Evolutionary conservation across 2,113 vertebrate genomes (phyloP).

Genomic region (Pagrus major): DNA sequence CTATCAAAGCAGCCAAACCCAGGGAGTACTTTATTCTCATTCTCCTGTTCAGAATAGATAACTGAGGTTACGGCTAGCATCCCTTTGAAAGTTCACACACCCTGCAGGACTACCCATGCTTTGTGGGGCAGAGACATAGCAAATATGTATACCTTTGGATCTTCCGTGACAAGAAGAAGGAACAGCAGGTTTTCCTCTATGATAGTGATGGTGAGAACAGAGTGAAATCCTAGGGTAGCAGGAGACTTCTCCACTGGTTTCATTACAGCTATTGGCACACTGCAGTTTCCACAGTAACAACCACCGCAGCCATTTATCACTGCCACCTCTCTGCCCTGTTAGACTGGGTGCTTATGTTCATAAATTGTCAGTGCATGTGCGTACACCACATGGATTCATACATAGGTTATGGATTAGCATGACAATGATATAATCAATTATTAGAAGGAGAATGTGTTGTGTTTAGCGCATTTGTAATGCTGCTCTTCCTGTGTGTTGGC

Average conservation of each 20-base stretch:
- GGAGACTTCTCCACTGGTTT: conserved; percentile 54
- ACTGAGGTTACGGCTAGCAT: conserved; percentile 19
- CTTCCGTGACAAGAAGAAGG: conserved; percentile 24
- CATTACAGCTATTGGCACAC: conserved; percentile 66
- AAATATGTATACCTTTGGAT: conserved; percentile 18
- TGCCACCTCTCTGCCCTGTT: conserved; percentile 67
- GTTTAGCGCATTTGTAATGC: not conserved
- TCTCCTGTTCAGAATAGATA: conserved; percentile 58
- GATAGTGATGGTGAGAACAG: conserved; percentile 37
- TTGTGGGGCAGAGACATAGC: not conserved
- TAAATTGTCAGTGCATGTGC: conserved; percentile 39
- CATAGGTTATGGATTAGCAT: conserved; percentile 45
- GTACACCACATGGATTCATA: conserved; percentile 21
- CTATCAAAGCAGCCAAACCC: conserved; percentile 57
- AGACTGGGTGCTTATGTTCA: conserved; percentile 59
- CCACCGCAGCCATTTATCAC: conserved; percentile 70
- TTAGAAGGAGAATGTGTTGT: conserved; percentile 12
- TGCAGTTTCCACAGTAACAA: conserved; percentile 78
- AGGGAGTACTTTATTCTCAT: conserved; percentile 48
- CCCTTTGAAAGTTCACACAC: conserved; percentile 41
- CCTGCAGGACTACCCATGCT: not conserved
- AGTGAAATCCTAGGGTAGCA: conserved; percentile 28
- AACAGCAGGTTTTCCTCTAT: conserved; percentile 33
- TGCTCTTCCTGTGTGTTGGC: conserved; percentile 9
- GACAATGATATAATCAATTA: conserved; percentile 51